Evolutionary conservation across 2,113 vertebrate species (phyloP).

Genomic region (Alligator mississippiensis): DNA sequence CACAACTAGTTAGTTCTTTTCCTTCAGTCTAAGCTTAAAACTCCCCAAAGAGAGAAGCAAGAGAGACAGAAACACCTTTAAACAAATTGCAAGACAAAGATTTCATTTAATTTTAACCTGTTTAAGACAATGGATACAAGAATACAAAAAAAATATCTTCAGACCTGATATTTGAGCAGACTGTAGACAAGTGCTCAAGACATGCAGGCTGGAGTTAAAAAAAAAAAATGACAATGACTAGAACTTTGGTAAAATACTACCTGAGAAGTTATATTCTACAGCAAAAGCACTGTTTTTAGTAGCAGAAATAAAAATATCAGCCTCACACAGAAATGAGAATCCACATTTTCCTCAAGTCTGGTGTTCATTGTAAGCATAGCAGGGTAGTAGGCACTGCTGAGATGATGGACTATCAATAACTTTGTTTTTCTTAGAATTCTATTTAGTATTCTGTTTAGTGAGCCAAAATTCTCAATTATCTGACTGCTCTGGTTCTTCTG

Average conservation of each 20-base stretch:
- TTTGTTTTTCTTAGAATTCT: rapidly evolving
- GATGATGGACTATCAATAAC: background rate
- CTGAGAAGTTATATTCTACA: background rate
- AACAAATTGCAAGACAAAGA: background rate
- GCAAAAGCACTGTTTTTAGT: background rate
- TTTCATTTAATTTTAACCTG: too few species aligned
- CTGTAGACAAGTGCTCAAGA: background rate
- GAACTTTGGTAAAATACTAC: background rate
- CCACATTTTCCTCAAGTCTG: rapidly evolving
- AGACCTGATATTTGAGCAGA: background rate
- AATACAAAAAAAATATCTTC: background rate
- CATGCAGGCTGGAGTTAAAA: background rate
- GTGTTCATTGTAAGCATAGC: background rate
- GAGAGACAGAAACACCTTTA: background rate
- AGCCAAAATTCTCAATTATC: background rate
- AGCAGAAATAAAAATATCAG: background rate
- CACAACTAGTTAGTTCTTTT: background rate
- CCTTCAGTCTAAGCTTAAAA: background rate
- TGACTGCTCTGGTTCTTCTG: background rate
- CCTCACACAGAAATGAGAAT: background rate
- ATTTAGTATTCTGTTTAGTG: background rate
- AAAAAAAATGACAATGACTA: background rate
- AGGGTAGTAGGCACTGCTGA: background rate
- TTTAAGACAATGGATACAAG: background rate
- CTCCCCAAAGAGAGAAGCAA: background rate